Evolutionary conservation across 1,140 invertebrate genomes (phyloP), one percentile per base, ranked within the genome.

Genomic region (Leguminivora glycinivorella): DNA sequence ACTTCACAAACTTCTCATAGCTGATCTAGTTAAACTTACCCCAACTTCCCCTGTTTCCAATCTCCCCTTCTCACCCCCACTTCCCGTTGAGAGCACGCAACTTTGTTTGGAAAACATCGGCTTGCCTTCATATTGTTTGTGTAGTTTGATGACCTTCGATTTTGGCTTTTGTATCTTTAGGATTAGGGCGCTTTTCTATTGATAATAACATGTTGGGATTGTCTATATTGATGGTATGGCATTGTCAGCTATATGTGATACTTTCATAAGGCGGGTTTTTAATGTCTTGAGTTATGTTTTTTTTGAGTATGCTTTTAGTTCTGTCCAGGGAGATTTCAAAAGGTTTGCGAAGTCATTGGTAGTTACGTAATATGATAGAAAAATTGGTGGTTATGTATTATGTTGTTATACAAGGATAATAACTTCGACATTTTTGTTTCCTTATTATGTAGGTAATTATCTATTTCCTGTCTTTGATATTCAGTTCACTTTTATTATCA

Each of bases 71-170:
- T 52, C 19, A 31, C 58, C 58, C 25, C 29, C 58, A n/a, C 14
- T 63, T 63, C n/a, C 58, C 58, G 56, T 60, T 60, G 0, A 4
- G 58, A 63, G 58, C 58, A 63, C 58, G 58, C 58, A 63, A 63
- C 26, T 63, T 63, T 63, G 58, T 31, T 31, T 26, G 58, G 58
- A 34, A 63, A 63, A 63, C 58, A 63, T 63, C 19, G 58, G 25
- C 58, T 17, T 26, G 25, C 26, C n/a, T 63, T 63, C 14, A 17
- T 43, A 25, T 29, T 63, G 58, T 63, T 63, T 63, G 58, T 6
- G 12, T 63, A 60, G 24, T 17, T 17, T 14, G 2, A 31, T 17
- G 7, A 17, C 4, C n/a, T 63, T 31, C 14, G 58, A 63, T 34
- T 63, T 29, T 29, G 58, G 3, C 31, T 22, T 34, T 7, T 63